Percentiles rank a stretch among this genome's conserved stretches.
Conservation (phyloP, 2,797 vertebrate genomes). For the Leuciscus waleckii region DNA sequence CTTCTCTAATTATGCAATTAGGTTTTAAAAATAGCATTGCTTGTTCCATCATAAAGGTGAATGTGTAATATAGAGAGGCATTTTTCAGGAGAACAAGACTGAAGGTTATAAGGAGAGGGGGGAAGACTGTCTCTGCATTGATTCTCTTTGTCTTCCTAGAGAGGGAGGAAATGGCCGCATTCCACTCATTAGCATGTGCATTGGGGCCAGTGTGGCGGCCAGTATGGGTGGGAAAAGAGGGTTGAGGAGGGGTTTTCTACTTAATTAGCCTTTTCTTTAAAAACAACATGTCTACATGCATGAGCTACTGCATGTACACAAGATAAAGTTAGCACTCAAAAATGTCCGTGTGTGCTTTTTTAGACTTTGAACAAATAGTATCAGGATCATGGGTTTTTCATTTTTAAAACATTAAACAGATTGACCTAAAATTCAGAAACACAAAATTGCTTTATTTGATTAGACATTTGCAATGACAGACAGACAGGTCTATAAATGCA, state of each 20-base stretch:
- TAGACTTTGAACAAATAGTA: conserved; percentile 23
- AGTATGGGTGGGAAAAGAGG: conserved; percentile 58
- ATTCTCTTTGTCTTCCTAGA: conserved; percentile 80
- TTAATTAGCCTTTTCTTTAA: conserved; percentile 62
- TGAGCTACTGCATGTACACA: conserved; percentile 52
- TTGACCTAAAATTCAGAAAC: background rate
- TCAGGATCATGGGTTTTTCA: background rate
- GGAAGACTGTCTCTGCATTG: conserved; percentile 69
- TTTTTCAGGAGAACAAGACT: conserved; percentile 28
- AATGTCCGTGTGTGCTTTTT: conserved; percentile 32
- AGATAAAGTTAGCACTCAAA: conserved; percentile 20
- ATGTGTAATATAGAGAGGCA: background rate
- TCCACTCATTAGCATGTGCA: conserved; percentile 86
- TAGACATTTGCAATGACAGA: conserved; percentile 41
- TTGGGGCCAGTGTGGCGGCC: conserved; percentile 72
- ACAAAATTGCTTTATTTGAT: background rate
- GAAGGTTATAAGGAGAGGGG: conserved; percentile 39
- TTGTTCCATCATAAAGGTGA: conserved; percentile 8
- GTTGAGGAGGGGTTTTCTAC: conserved; percentile 61
- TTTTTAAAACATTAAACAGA: conserved; percentile 25
- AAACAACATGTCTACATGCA: conserved; percentile 65
- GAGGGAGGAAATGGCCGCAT: conserved; percentile 85
- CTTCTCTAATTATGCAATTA: background rate
- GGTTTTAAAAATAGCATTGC: background rate
- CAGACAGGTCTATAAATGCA: conserved; percentile 54